These are phyloP conservation scores for Istiophorus platypterus DNA, from an alignment of 2,113 vertebrate genomes.

Conservation along the genomic window DNA sequence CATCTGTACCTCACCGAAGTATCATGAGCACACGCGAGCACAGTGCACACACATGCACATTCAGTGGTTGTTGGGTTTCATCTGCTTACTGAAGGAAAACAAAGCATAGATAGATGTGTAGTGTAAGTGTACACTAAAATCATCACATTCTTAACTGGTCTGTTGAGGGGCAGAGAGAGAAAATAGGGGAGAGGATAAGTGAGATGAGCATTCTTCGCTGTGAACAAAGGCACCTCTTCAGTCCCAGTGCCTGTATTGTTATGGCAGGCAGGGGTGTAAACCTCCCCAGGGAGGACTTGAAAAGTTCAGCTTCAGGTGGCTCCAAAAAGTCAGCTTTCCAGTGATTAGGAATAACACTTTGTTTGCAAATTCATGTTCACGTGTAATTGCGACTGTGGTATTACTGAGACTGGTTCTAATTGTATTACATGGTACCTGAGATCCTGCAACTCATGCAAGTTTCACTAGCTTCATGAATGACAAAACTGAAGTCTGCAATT, in stretches of 20 bases:
- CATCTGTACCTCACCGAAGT: conserved; percentile 20
- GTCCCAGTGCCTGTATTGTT: conserved; percentile 56
- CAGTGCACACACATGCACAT: conserved; percentile 10
- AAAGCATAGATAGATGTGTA: conserved; percentile 33
- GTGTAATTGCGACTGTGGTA: too few relatives aligned
- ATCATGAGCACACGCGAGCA: conserved; percentile 32
- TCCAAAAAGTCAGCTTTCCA: conserved; percentile 17
- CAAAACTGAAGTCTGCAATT: neutral
- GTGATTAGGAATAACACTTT: conserved; percentile 3
- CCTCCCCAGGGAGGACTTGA: conserved; percentile 36
- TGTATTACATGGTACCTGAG: neutral
- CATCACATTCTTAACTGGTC: conserved; percentile 50
- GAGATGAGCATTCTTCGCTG: conserved; percentile 72
- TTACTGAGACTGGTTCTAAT: neutral
- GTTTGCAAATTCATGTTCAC: neutral
- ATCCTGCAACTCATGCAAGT: neutral
- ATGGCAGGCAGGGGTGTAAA: conserved; percentile 46
- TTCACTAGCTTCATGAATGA: neutral
- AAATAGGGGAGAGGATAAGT: conserved; percentile 65
- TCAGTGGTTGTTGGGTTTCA: conserved; percentile 30
- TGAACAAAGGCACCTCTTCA: conserved; percentile 78
- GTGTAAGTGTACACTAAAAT: conserved; percentile 35
- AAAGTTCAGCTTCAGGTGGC: conserved; percentile 54
- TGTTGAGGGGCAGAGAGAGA: conserved; percentile 42
- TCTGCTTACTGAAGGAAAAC: conserved; percentile 52